A percentile compares a stretch with the other conserved stretches of the same genome.
Conservation (phyloP, 2,797 vertebrate species). For the Gymnothorax reevesii region DNA sequence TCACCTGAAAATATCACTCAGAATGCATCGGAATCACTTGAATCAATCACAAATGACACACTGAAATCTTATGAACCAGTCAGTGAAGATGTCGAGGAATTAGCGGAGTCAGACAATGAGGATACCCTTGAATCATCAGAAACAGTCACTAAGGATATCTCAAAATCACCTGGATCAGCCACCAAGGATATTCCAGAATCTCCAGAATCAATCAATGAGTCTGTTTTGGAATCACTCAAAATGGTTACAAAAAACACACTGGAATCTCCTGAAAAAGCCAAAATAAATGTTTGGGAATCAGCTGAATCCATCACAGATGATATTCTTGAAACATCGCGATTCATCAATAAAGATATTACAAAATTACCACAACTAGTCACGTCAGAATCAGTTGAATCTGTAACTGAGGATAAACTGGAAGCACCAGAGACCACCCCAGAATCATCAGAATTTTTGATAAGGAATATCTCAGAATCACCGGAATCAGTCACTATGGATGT, state of each 20-base stretch:
- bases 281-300: background rate
- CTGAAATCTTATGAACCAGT: background rate
- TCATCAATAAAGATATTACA: background rate
- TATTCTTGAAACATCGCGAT: background rate
- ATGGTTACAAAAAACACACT: too few relatives aligned
- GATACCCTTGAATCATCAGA: background rate
- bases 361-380: background rate
- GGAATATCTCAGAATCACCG: too few relatives aligned
- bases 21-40: background rate
- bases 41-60: background rate
- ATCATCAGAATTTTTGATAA: too few relatives aligned
- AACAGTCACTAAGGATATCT: background rate
- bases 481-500: too few relatives aligned
- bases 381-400: too few relatives aligned
- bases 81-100: background rate
- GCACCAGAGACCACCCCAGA: too few relatives aligned
- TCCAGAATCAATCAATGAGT: too few relatives aligned
- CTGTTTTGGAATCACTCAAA: too few relatives aligned
- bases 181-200: background rate
- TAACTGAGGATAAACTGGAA: too few relatives aligned
- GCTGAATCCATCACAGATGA: background rate
- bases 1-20: background rate
- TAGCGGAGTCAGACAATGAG: background rate
- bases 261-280: too few relatives aligned
- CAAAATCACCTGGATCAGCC: background rate